Evolutionary conservation across 2,113 vertebrate genomes (phyloP).

Genomic region (Capreolus pygargus): DNA sequence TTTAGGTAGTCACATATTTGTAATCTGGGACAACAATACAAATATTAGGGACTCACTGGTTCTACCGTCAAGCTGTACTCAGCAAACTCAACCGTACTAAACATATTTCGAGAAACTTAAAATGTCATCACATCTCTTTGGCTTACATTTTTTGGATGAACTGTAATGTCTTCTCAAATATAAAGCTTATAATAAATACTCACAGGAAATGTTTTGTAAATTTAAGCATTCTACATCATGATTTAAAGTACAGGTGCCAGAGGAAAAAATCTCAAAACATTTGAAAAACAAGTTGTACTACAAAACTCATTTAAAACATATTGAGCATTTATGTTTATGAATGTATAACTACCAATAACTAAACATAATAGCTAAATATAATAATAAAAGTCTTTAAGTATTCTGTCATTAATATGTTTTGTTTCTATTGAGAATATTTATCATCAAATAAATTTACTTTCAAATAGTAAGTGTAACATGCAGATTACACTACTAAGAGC

Average conservation of each 20-base stretch:
- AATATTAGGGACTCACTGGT: slow-evolving; percentile 71
- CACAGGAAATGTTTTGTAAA: slow-evolving; percentile 51
- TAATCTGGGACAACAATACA: slow-evolving; percentile 66
- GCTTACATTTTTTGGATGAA: background rate
- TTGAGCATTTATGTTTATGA: slow-evolving; percentile 41
- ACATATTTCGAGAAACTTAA: slow-evolving; percentile 44
- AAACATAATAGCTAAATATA: slow-evolving; percentile 39
- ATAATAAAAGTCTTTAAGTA: slow-evolving; percentile 51
- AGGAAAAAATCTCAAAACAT: slow-evolving; percentile 47
- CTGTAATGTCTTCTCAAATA: slow-evolving; percentile 6
- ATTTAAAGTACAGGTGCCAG: slow-evolving; percentile 56
- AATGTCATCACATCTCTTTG: background rate
- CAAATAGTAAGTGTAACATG: slow-evolving; percentile 57
- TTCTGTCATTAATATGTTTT: slow-evolving; percentile 53
- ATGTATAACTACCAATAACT: slow-evolving; percentile 32
- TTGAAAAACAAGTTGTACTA: background rate
- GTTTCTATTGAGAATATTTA: slow-evolving; percentile 56
- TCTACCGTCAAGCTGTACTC: slow-evolving; percentile 69
- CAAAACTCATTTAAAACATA: slow-evolving; percentile 39
- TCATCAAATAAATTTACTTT: slow-evolving; percentile 68
- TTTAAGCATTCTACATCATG: slow-evolving; percentile 47
- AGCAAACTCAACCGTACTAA: slow-evolving; percentile 70
- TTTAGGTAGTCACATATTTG: slow-evolving; percentile 67
- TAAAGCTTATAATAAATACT: background rate
- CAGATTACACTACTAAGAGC: slow-evolving; percentile 62